Percentiles rank a stretch among this genome's conserved stretches.
Conservation (phyloP, 2,797 vertebrate species). For the Rhynchotus rufescens region DNA sequence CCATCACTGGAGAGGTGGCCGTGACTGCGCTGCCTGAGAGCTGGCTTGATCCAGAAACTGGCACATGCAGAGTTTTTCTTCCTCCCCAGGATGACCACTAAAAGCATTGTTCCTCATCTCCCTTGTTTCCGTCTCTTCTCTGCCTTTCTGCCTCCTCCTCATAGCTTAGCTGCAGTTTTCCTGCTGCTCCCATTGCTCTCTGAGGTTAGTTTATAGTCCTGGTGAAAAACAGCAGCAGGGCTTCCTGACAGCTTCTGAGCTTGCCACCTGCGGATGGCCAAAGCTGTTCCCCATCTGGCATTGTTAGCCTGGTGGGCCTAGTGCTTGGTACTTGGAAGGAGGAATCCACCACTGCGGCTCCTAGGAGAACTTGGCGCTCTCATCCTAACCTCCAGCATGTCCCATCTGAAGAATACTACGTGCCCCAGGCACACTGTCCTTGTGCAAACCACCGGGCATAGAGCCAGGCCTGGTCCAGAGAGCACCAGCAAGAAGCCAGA, state of each 20-base stretch:
- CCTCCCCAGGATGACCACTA: background rate
- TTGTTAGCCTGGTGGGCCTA: background rate
- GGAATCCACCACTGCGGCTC: background rate
- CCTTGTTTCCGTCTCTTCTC: background rate
- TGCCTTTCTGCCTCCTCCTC: background rate
- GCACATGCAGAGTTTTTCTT: background rate
- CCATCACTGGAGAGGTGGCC: background rate
- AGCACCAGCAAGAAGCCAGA: background rate
- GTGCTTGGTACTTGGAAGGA: background rate
- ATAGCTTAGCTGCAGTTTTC: background rate
- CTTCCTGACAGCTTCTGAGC: background rate
- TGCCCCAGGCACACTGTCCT: background rate
- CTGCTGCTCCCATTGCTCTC: background rate
- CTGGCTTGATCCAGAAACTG: background rate
- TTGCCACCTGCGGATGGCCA: background rate
- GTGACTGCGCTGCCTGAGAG: background rate
- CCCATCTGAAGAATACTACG: background rate
- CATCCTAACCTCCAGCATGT: background rate
- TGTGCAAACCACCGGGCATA: background rate
- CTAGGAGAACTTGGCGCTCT: fast-evolving
- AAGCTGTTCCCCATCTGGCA: background rate
- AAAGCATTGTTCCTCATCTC: background rate
- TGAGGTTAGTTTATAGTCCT: background rate
- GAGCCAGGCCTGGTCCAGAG: background rate
- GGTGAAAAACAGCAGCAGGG: background rate